Base-by-base conservation (phyloP, 2,888 invertebrate genomes). In the Sycophila texana region DNA sequence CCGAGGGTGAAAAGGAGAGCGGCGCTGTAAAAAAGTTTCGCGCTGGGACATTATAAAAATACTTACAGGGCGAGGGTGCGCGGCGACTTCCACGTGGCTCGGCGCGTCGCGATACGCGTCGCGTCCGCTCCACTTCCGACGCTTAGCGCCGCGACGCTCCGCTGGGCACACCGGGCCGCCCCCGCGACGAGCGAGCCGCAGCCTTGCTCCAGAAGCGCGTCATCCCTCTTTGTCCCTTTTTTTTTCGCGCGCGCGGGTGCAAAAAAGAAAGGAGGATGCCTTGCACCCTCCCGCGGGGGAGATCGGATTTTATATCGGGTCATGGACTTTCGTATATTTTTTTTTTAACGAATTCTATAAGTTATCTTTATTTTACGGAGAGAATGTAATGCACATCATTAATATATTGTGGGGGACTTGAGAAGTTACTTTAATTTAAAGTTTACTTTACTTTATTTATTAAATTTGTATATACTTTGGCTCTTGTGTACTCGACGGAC, bases 61-160 rank as follows among this genome's bases (percentile, higher is more conserved):
- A 39, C n/a, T n/a, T n/a, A n/a, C 7, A 10, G 10, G 39, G 1
- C 39, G 39, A 39, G 39, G 39, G 39, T 39, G 39, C 39, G 39
- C 10, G 39, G 39, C 39, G 39, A 10, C 39, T 39, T 39, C 39
- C 39, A 39, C 39, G 39, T 39, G 39, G 39, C 39, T 39, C 39
- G 39, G 39, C 39, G 39, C 39, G 39, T 39, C 39, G 39, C 39
- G 39, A 39, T 39, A 39, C 39, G 39, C 39, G 39, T 39, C 39
- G 39, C 39, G 85, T 87, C 82, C 88, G 89, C 89, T 89, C 89
- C 86, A 88, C 87, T 89, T 90, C 89, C 89, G 89, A 89, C 89
- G 89, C 89, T 89, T 85, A 87, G 87, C 89, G 85, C 86, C 87
- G 86, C 88, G 88, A 88, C 86, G 90, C 89, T 88, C 84, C 85